Conservation (phyloP, 2,113 vertebrate species). For the Heteronetta atricapilla region DNA sequence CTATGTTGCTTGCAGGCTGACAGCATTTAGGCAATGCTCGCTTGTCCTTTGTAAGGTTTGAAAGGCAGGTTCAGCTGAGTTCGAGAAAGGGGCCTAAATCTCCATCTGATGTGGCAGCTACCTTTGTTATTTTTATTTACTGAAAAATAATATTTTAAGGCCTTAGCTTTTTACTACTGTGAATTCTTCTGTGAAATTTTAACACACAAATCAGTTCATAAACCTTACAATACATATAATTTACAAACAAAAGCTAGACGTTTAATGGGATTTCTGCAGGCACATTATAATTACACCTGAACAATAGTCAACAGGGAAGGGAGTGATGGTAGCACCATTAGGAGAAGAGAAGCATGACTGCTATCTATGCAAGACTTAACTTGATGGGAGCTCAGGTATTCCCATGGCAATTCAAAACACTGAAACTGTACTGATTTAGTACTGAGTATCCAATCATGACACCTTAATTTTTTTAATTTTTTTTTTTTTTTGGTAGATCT, state of each 20-base stretch:
- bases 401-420: conserved; percentile 30
- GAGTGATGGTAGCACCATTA: conserved; percentile 49
- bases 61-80: conserved; percentile 7
- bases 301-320: conserved; percentile 37
- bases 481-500: background rate
- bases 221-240: background rate
- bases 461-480: background rate
- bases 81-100: background rate
- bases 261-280: conserved; percentile 42
- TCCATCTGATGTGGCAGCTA: background rate
- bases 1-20: conserved; percentile 25
- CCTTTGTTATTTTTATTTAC: conserved; percentile 10
- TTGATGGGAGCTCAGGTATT: conserved; percentile 37
- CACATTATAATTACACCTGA: conserved; percentile 31
- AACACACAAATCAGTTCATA: background rate
- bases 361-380: conserved; percentile 52
- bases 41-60: conserved; percentile 1
- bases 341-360: conserved; percentile 35
- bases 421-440: conserved; percentile 39
- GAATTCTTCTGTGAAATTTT: conserved; percentile 17
- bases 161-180: background rate
- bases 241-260: conserved; percentile 40
- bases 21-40: conserved; percentile 41
- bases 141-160: conserved; percentile 24
- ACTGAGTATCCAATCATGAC: background rate